Conservation (phyloP, 2,113 vertebrate genomes). For the Halcyon senegalensis region DNA sequence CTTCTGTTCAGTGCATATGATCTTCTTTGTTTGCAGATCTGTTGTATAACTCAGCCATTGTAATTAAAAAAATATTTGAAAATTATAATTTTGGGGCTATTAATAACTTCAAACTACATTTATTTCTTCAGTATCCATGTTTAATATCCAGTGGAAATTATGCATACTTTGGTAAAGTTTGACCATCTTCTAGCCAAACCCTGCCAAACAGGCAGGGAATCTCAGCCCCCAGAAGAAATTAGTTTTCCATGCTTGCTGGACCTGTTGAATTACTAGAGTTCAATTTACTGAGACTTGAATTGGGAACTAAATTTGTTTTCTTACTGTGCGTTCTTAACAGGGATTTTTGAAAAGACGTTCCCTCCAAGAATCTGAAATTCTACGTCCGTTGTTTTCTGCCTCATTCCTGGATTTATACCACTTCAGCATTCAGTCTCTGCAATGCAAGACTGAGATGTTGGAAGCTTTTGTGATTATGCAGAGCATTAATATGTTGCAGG, state of each 20-base stretch:
- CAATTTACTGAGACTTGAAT: neutral
- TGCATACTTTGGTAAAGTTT: neutral
- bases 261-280: neutral
- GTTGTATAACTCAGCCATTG: neutral
- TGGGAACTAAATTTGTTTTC: neutral
- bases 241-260: neutral
- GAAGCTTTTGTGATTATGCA: conserved; percentile 94
- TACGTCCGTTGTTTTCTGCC: conserved; percentile 83
- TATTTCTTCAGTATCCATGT: neutral
- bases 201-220: neutral
- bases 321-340: conserved; percentile 59
- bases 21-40: neutral
- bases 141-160: neutral
- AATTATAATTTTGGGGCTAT: neutral
- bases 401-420: conserved; percentile 86
- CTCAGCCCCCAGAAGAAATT: neutral
- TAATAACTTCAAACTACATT: neutral
- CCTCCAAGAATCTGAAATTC: conserved; percentile 80
- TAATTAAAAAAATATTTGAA: neutral
- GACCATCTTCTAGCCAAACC: neutral
- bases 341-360: conserved; percentile 88
- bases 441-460: conserved; percentile 88
- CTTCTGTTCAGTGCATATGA: neutral
- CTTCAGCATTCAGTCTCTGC: conserved; percentile 86
- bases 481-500: conserved; percentile 91